Conservation (phyloP, 1,140 invertebrate genomes). For the Zaprionus inermis region DNA sequence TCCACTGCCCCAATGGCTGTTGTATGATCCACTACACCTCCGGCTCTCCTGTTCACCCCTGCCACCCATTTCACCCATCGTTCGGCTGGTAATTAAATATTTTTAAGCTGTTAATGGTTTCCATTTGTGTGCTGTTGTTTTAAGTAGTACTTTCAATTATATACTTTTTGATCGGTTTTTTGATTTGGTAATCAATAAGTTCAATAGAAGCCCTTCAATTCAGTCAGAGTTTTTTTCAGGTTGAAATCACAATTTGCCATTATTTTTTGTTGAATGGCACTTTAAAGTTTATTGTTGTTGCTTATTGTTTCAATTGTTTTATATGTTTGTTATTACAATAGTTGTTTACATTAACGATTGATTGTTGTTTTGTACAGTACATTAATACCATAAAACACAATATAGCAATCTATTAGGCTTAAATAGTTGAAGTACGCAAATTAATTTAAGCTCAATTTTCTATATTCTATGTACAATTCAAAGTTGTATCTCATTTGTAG, state of each 20-base stretch:
- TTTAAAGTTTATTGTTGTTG: conserved; percentile 42
- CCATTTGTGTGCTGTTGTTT: conserved; percentile 68
- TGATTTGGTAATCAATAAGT: conserved; percentile 68
- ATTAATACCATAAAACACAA: neutral
- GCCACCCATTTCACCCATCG: neutral
- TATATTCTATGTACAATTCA: neutral
- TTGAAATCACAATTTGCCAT: conserved; percentile 28
- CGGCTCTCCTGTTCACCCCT: neutral
- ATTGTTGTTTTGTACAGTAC: conserved; percentile 4
- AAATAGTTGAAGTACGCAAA: neutral
- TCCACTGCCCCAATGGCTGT: conserved; percentile 1
- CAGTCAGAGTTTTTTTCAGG: conserved; percentile 6
- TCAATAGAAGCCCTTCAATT: conserved; percentile 43
- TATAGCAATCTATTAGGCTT: neutral
- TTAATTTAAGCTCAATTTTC: neutral
- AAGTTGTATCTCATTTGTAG: neutral
- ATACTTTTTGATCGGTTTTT: conserved; percentile 26
- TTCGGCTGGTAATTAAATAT: conserved; percentile 71
- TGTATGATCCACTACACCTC: neutral
- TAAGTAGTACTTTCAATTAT: conserved; percentile 48
- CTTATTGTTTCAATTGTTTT: conserved; percentile 40
- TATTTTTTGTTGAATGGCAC: conserved; percentile 57
- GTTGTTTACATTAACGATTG: conserved; percentile 33
- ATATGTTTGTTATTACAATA: conserved; percentile 11
- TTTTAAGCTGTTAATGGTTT: conserved; percentile 81